Evolutionary conservation across 1,140 invertebrate species (phyloP), one percentile per base, ranked within the genome.

Genomic region (Centruroides sculpturatus): DNA sequence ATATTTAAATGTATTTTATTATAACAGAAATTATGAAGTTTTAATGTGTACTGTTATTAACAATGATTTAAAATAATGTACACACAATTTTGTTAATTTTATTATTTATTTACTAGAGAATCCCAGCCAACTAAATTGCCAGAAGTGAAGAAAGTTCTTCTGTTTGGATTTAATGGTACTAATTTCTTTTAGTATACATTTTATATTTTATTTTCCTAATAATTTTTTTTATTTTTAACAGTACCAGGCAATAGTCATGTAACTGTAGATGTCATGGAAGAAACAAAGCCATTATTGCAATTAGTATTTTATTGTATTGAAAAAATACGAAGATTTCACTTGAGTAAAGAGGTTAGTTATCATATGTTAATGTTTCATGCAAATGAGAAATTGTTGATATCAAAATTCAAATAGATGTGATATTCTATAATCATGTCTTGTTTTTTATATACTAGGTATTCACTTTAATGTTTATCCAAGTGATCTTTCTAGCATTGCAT

Each of bases 281-380:
- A 79, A 65, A 78, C 92, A 66, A 82, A 84, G 66, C 87, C 87
- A 52, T 76, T 96, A 61, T 75, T 97, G 70, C 83, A 85, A 70
- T 79, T 98, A 64, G 84, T 93, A 9, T 92, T 98, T 74, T 89
- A 97, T 75, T 81, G 86, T 61, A 79, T 96, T 68, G 92, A 98
- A 72, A 94, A 92, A 76, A 78, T 98, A 48, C 87, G 89, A 70
- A 78, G 89, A 63, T 86, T 92, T 62, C 82, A 86, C 69, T 79
- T 99, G 47, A 89, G 86, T 56, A 92, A 90, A 77, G 95, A 99
- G 83, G 92, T 90, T 73, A 74, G 71, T 35, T 13, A 46, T 13
- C 65, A 70, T n/a, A 66, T 23, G 2, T 23, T 23, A 23, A 23
- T 23, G 23, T 23, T 23, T 23, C 23, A 23, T 23, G 23, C 23